Conservation (phyloP, 2,888 invertebrate species). For the Phyto melanocephala region DNA sequence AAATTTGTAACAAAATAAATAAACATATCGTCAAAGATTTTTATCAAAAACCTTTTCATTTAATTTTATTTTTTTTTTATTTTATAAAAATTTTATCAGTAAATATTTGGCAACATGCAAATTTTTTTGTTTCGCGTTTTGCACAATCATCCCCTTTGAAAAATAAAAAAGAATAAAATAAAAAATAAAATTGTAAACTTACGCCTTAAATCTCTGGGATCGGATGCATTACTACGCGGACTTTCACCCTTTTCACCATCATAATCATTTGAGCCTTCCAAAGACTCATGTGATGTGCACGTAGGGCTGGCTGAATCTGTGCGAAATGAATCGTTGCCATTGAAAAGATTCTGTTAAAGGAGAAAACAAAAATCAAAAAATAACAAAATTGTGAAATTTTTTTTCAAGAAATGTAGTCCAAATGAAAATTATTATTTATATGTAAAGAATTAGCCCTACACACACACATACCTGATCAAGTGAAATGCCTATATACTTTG, state of each 20-base stretch:
- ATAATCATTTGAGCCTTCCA: conserved; percentile 82
- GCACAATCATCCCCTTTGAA: conserved; percentile 35
- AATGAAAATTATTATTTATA: no score
- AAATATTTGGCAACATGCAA: conserved; percentile 64
- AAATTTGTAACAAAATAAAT: conserved; percentile 57
- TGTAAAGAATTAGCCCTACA: no score
- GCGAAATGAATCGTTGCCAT: conserved; percentile 79
- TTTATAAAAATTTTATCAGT: conserved; percentile 56
- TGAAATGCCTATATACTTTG: conserved; percentile 82
- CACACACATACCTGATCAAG: conserved; percentile 79
- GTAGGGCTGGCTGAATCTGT: conserved; percentile 83
- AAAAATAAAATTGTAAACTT: conserved; percentile 76
- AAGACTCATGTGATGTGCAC: conserved; percentile 82
- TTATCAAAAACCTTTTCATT: conserved; percentile 58
- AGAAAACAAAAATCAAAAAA: conserved; percentile 16
- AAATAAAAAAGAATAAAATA: neutral
- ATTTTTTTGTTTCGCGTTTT: conserved; percentile 40
- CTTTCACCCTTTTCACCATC: conserved; percentile 81
- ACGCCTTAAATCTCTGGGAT: conserved; percentile 82
- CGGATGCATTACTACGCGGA: conserved; percentile 79
- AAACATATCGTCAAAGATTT: conserved; percentile 63
- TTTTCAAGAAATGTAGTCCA: no score
- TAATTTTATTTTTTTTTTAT: conserved; percentile 17
- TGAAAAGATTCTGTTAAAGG: conserved; percentile 76
- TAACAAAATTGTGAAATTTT: no score